Base-by-base conservation (phyloP, 2,113 vertebrate genomes). In the Spilogale gracilis region DNA sequence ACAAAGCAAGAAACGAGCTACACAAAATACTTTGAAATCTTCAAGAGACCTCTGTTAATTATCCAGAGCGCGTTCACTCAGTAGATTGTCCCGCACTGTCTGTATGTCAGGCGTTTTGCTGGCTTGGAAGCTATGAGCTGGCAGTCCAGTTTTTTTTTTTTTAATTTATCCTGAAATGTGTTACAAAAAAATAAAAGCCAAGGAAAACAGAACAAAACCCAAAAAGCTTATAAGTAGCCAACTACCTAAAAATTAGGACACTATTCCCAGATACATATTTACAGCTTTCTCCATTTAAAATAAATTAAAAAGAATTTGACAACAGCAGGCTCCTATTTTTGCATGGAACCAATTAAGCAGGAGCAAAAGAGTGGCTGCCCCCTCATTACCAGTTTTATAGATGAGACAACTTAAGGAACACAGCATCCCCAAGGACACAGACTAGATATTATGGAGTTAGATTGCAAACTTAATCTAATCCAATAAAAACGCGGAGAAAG, bases 401-500 rank as follows among this genome's bases (percentile, higher is more conserved):
- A 96, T 83, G 90, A 93, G 80, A 63, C 38, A 67, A 52, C 54
- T 87, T 89, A 67, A 93, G 61, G 58, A 73, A 69, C 65, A 45
- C 27, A 83, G 56, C 32, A 71, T 96, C 69, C 52, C 74, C 61
- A 65, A 63, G 63, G 74, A 80, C n/a, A 69, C 14, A 58, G 63
- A 58, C 9, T 38, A 17, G 45, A 48, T 80, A 52, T 27, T 86
- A 54, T 93, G 61, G 84, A 58, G 58, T 80, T 92, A 76, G 54
- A 80, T 95, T 94, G 96, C n/a, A 79, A 74, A 76, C 63, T 71
- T 94, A 45, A 56, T 87, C 43, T 95, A 88, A 88, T 95, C 56
- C 74, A 95, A 43, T 94, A 91, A 94, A 61, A 93, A 83, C 82
- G 16, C 20, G 32, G 78, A 65, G 65, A 92, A 60, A 45, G 54